Conservation (phyloP, 2,113 vertebrate species). For the Polypterus senegalus region DNA sequence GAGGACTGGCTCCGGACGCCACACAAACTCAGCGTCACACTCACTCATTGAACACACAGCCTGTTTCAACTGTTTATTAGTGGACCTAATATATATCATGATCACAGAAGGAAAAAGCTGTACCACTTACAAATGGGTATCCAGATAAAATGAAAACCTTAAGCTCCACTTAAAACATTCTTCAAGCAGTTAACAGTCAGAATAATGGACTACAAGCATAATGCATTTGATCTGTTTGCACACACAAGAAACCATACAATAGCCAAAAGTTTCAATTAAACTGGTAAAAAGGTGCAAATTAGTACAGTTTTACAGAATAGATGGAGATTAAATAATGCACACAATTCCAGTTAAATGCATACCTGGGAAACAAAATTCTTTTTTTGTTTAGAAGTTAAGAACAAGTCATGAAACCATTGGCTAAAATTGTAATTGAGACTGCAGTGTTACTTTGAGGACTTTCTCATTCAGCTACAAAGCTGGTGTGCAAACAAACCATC, state of each 20-base stretch:
- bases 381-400: too few species aligned
- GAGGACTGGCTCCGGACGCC: too few species aligned
- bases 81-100: slow-evolving; percentile 36
- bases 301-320: too few species aligned
- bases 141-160: background rate
- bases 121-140: background rate
- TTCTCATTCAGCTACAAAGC: slow-evolving; percentile 50
- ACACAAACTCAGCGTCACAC: slow-evolving; percentile 32
- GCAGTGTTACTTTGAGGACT: slow-evolving; percentile 53
- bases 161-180: background rate
- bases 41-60: slow-evolving; percentile 66
- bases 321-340: too few species aligned
- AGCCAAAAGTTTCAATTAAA: too few species aligned
- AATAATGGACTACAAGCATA: slow-evolving; percentile 3
- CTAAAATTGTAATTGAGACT: slow-evolving; percentile 3
- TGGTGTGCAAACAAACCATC: slow-evolving; percentile 64
- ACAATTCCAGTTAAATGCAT: too few species aligned
- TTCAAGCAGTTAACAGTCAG: slow-evolving; percentile 5
- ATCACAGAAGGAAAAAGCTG: slow-evolving; percentile 3
- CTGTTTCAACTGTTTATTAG: slow-evolving; percentile 67
- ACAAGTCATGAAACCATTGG: too few species aligned
- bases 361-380: too few species aligned
- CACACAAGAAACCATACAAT: slow-evolving; percentile 33
- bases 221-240: slow-evolving; percentile 62
- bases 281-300: too few species aligned